Conservation (phyloP, 1,140 invertebrate genomes). For the Trissolcus basalis region DNA sequence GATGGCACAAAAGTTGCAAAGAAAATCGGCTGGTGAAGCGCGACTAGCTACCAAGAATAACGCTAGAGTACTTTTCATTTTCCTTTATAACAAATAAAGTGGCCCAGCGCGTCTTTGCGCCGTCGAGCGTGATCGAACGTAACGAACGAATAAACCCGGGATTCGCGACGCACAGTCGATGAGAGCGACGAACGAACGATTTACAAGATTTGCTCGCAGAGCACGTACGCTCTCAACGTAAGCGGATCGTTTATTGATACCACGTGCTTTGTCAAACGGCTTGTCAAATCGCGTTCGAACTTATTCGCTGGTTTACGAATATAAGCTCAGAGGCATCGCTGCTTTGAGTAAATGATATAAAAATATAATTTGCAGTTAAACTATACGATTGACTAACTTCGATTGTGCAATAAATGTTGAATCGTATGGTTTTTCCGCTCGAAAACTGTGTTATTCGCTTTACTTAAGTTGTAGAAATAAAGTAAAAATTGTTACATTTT, state of each 20-base stretch:
- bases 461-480: no score
- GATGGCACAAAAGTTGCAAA: conserved; percentile 31
- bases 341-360: neutral
- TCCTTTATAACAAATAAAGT: conserved; percentile 64
- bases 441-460: no score
- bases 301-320: conserved; percentile 1
- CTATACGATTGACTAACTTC: no score
- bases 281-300: conserved; percentile 3
- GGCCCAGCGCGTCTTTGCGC: conserved; percentile 51
- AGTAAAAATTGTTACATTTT: no score
- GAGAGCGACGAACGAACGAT: conserved; percentile 48
- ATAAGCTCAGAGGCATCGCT: no score
- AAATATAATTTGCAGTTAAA: neutral
- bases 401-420: no score
- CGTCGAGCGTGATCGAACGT: conserved; percentile 67
- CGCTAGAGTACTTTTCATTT: conserved; percentile 52
- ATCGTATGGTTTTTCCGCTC: no score
- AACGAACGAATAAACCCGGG: conserved; percentile 48
- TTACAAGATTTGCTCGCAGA: conserved; percentile 35
- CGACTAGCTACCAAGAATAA: conserved; percentile 61
- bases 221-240: conserved; percentile 16
- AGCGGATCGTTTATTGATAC: conserved; percentile 30
- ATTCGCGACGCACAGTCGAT: conserved; percentile 41
- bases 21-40: conserved; percentile 53
- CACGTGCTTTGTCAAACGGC: conserved; percentile 8